Conservation (phyloP, 2,888 invertebrate species). For the Phasia obesa region DNA sequence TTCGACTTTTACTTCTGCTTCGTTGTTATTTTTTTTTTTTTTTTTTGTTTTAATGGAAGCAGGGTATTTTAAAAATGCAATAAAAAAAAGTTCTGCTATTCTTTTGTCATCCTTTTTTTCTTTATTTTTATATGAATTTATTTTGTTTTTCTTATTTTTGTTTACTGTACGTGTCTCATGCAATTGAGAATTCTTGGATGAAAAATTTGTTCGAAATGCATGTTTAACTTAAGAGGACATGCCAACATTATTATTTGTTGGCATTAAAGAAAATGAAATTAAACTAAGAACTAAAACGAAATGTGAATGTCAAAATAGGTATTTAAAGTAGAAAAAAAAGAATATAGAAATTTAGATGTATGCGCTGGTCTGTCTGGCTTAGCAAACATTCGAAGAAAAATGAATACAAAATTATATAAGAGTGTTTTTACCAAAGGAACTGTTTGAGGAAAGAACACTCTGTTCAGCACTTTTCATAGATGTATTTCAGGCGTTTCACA, state of each 20-base stretch:
- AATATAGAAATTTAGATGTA: neutral
- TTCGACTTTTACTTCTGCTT: too few relatives aligned
- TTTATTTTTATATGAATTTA: neutral
- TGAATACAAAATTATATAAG: too few relatives aligned
- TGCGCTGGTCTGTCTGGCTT: too few relatives aligned
- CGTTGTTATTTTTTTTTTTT: too few relatives aligned
- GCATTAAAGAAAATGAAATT: constrained; percentile 46
- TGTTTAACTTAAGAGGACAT: constrained; percentile 55
- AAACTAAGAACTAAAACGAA: constrained; percentile 21
- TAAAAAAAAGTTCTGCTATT: constrained; percentile 21
- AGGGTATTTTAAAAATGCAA: constrained; percentile 1
- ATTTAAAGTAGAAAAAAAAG: neutral
- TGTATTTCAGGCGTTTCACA: too few relatives aligned
- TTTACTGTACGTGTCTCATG: constrained; percentile 62
- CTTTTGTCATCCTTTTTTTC: neutral
- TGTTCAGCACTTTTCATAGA: too few relatives aligned
- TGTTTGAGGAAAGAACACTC: too few relatives aligned
- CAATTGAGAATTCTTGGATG: constrained; percentile 56
- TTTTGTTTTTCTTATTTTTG: constrained; percentile 1
- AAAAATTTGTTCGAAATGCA: constrained; percentile 58
- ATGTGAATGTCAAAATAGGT: constrained; percentile 45
- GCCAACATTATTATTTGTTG: constrained; percentile 46
- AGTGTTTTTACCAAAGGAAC: too few relatives aligned
- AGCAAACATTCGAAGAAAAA: too few relatives aligned
- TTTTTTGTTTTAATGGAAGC: too few relatives aligned